Evolutionary conservation across 1,140 invertebrate species (phyloP), one percentile per base, ranked within the genome.

Genomic region (Helicoverpa zea): DNA sequence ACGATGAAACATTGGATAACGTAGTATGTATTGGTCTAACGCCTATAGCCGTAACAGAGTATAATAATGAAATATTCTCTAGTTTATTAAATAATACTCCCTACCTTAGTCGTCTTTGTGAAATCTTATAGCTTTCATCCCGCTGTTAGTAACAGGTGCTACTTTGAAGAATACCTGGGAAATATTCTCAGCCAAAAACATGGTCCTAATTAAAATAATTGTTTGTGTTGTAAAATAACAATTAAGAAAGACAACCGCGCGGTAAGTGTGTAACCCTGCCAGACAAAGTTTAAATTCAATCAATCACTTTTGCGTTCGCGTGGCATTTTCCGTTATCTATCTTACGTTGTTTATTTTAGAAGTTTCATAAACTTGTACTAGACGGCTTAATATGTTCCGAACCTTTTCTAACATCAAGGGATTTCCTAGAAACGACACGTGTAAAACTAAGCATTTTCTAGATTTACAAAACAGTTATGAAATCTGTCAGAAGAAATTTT

Each of bases 221-320:
- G 12, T 54, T n/a, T 29, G 18, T 29, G 54, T 30, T 54, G 54
- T 72, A 72, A 30, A 72, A 47, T 68, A 68, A 56, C 49, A 54
- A 72, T 35, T 72, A 54, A 3, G 51, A 56, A n/a, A 14, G 29
- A 30, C 51, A 72, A 56, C 68, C 54, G 35, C 75, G 54, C 49
- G 74, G 47, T 30, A 29, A 18, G 47, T 23, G 29, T n/a, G 23
- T 9, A 51, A 66, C 73, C 61, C 61, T 52, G 75, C 59, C 74
- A 10, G 13, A n/a, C 18, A 54, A 78, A 78, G 30, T 64, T 78
- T 78, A 13, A 78, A 66, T 66, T 78, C 54, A 66, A 66, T 66
- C 75, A 78, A 78, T 78, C 75, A 78, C 61, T 47, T 43, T 30
- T 56, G 59, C 23, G 63, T n/a, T 59, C 13, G 43, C 64, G 43